phyloP scores from a whole-genome alignment of 2,888 invertebrate genomes.

The Parasteatoda lunata region DNA sequence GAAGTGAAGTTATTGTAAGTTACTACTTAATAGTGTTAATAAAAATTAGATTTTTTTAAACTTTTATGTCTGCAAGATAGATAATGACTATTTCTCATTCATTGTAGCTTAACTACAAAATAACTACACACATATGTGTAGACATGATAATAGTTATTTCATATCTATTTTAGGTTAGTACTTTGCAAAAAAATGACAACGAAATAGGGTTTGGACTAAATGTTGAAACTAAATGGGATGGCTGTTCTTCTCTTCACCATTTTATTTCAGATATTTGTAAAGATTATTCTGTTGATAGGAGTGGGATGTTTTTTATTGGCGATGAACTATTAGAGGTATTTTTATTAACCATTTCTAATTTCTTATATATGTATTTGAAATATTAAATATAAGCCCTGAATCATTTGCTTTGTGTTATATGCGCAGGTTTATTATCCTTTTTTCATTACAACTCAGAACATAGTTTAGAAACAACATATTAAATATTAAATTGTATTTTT shows the following conservation, averaged over 20 bases:
- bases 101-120: too few species aligned
- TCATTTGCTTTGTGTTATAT: too few species aligned
- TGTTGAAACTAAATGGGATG: constrained; percentile 97
- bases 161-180: constrained; percentile 32
- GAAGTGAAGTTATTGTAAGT: constrained; percentile 87
- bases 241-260: constrained; percentile 96
- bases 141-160: too few species aligned
- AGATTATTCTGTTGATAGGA: constrained; percentile 96
- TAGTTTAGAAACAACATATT: too few species aligned
- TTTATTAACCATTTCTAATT: neutral
- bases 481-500: too few species aligned
- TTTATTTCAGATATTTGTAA: constrained; percentile 97
- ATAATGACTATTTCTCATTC: too few species aligned
- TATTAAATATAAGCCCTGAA: too few species aligned
- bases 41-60: neutral
- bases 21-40: neutral
- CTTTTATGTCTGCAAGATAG: too few species aligned
- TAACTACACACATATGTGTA: too few species aligned
- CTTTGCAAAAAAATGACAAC: constrained; percentile 57
- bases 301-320: constrained; percentile 89
- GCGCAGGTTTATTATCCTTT: too few species aligned
- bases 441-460: too few species aligned
- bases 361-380: neutral
- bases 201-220: constrained; percentile 96
- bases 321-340: constrained; percentile 91